Evolutionary conservation across 2,113 vertebrate species (phyloP).

Genomic region (Atrichornis clamosus): DNA sequence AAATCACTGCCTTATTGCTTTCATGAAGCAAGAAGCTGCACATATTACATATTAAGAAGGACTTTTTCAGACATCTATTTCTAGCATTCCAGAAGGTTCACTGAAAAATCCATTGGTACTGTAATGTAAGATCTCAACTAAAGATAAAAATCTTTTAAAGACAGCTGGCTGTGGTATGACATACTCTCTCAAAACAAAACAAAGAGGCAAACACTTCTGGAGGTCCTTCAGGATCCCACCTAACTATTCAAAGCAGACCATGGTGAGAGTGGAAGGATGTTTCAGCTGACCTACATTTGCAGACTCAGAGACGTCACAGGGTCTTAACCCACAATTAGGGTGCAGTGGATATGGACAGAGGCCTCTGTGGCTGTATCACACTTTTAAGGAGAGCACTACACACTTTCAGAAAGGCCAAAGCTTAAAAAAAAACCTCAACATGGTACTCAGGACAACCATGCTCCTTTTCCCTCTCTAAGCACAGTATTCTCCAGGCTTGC

Average conservation of each 20-base stretch:
- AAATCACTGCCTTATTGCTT: background rate
- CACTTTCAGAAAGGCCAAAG: background rate
- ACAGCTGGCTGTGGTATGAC: background rate
- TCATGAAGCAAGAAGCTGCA: background rate
- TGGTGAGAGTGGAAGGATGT: background rate
- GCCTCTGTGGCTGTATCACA: background rate
- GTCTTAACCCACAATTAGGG: background rate
- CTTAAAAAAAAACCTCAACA: background rate
- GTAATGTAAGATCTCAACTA: background rate
- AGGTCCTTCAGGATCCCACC: background rate
- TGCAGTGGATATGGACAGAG: background rate
- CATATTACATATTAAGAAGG: background rate
- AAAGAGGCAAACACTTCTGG: background rate
- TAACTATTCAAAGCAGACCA: background rate
- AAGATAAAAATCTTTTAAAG: background rate
- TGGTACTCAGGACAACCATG: background rate
- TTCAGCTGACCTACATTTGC: background rate
- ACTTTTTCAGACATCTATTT: background rate
- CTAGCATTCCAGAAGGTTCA: background rate
- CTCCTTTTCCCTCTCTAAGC: background rate
- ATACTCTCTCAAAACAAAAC: background rate
- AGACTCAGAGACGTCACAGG: background rate
- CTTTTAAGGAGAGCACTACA: background rate
- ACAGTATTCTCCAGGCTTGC: background rate
- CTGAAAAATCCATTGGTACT: background rate